Evolutionary conservation across 2,113 vertebrate genomes (phyloP), one percentile per base, ranked within the genome.

Genomic region (Spermophilus dauricus): DNA sequence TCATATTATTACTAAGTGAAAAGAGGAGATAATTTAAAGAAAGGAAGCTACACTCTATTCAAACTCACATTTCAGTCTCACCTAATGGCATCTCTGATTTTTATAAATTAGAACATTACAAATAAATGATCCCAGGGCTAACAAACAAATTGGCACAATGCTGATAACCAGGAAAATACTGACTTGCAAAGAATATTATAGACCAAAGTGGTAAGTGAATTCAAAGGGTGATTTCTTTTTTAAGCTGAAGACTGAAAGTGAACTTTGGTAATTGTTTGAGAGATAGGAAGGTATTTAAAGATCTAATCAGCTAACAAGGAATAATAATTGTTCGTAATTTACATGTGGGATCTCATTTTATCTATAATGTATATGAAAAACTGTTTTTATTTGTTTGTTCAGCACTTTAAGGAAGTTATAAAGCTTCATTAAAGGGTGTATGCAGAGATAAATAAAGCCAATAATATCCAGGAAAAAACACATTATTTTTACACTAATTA

Each of bases 351-450:
- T 97, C 95, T 92, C 0, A 67, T 76, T 92, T 67, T 91, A 97
- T 86, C 2, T 73, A 30, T 93, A 67, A 67, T 39, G 1, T 69
- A 1, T 82, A 39, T 89, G 78, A 86, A 97, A 97, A 72, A 89
- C 75, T 58, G 58, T 34, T 84, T 85, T 91, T 56, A 16, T 67
- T 65, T 89, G 5, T 10, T 89, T 83, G 34, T 42, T 94, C 85
- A 80, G 84, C 42, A 11, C 34, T 97, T 95, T 77, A 75, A 92
- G 89, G 69, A 85, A 93, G 8, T 69, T 77, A 3, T 82, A 67
- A 65, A 96, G 83, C 67, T 97, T 73, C n/a, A n/a, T 91, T 95
- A 95, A 70, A 80, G 97, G 85, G 77, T 88, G 32, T 85, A 89
- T 75, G 34, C 84, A 84, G 53, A 92, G 51, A 63, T 63, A 58